A percentile compares a stretch with the other conserved stretches of the same genome.
Evolutionary conservation across 2,888 invertebrate species (phyloP).

Genomic region (Lysandra coridon): DNA sequence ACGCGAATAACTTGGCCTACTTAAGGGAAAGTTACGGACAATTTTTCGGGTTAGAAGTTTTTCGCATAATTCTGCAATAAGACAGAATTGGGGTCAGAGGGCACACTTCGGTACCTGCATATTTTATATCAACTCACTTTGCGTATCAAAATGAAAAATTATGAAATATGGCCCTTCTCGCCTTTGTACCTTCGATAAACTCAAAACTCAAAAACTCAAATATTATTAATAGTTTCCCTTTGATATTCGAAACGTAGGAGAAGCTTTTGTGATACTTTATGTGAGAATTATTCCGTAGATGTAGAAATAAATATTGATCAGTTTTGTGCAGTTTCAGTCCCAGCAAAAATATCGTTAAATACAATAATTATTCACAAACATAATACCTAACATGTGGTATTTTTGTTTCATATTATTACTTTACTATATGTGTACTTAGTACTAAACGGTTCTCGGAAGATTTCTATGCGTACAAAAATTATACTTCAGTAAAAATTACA

Average conservation of each 20-base stretch:
- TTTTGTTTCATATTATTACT: too few relatives aligned
- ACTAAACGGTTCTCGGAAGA: too few relatives aligned
- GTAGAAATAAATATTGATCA: neutral
- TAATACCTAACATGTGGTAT: too few relatives aligned
- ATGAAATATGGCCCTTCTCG: slow-evolving; percentile 13
- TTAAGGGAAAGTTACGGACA: slow-evolving; percentile 29
- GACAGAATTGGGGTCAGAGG: slow-evolving; percentile 24
- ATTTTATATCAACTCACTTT: slow-evolving; percentile 22
- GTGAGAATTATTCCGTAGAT: neutral
- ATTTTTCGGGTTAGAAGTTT: slow-evolving; percentile 30
- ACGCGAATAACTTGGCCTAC: slow-evolving; percentile 20
- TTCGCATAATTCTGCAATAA: slow-evolving; percentile 30
- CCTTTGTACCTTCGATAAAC: neutral
- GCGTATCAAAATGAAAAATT: slow-evolving; percentile 17
- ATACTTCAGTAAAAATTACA: too few relatives aligned
- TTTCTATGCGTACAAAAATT: too few relatives aligned
- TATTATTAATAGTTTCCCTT: slow-evolving; percentile 1
- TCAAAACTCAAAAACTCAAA: too few relatives aligned
- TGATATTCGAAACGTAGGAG: neutral
- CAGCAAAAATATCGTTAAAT: too few relatives aligned
- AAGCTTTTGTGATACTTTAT: neutral
- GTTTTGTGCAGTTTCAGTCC: neutral
- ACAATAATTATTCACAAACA: neutral
- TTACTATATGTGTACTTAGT: too few relatives aligned
- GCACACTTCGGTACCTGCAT: slow-evolving; percentile 27